Evolutionary conservation across 2,113 vertebrate species (phyloP).

Genomic region (Paracanthobrama guichenoti): DNA sequence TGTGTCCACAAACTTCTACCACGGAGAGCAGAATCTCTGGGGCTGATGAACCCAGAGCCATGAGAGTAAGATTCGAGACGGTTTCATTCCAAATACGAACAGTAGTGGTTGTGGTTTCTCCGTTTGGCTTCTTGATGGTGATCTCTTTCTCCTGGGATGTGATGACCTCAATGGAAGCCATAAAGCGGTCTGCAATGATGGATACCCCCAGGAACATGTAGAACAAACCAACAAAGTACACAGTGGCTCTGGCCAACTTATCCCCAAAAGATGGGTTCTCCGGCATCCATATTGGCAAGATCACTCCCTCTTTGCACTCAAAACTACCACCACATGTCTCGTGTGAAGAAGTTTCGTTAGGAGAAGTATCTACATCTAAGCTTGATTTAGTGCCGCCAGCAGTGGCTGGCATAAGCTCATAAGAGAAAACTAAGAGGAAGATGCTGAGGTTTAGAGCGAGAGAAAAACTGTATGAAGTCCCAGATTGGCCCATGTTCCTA

Average conservation of each 20-base stretch:
- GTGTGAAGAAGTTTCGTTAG: slow-evolving; percentile 57
- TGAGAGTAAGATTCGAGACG: slow-evolving; percentile 94
- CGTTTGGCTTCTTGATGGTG: slow-evolving; percentile 91
- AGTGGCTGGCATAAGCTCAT: slow-evolving; percentile 54
- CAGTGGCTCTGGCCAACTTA: slow-evolving; percentile 89
- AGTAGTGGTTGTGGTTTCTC: slow-evolving; percentile 88
- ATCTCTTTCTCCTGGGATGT: slow-evolving; percentile 94
- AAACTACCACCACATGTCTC: slow-evolving; percentile 78
- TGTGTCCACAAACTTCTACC: slow-evolving; percentile 95
- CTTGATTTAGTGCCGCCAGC: slow-evolving; percentile 52
- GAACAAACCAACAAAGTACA: slow-evolving; percentile 90
- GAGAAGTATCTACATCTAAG: slow-evolving; percentile 60
- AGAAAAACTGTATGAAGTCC: slow-evolving; percentile 50
- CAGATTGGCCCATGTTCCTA: slow-evolving; percentile 73
- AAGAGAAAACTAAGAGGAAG: slow-evolving; percentile 70
- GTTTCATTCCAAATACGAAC: slow-evolving; percentile 98
- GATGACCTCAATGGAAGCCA: slow-evolving; percentile 98
- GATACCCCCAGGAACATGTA: slow-evolving; percentile 99
- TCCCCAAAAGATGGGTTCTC: slow-evolving; percentile 85
- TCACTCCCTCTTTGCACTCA: slow-evolving; percentile 86
- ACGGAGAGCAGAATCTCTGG: slow-evolving; percentile 95
- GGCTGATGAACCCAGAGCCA: slow-evolving; percentile 95
- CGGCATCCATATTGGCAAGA: slow-evolving; percentile 90
- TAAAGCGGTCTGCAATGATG: slow-evolving; percentile 96
- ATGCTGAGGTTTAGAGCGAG: slow-evolving; percentile 69